phyloP scores from a whole-genome alignment of 2,113 vertebrate species.

The Nicator chloris region DNA sequence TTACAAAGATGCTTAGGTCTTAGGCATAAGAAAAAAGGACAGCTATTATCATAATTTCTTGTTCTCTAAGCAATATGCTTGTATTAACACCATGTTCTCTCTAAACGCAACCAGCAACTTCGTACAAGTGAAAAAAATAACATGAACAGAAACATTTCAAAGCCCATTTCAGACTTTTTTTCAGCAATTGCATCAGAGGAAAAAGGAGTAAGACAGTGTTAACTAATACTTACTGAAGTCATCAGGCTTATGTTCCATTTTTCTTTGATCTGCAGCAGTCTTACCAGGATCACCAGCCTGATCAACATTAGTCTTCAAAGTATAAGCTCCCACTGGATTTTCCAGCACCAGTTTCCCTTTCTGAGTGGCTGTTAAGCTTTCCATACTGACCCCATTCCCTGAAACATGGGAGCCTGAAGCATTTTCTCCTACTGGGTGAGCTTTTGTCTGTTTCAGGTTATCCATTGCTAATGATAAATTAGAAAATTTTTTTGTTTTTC shows the following conservation, averaged over 20 bases:
- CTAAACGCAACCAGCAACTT: neutral
- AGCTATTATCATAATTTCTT: neutral
- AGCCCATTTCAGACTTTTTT: neutral
- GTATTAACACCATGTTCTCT: neutral
- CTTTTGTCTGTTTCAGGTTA: constrained; percentile 61
- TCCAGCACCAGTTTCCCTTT: constrained; percentile 50
- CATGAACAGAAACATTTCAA: neutral
- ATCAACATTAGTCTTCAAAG: constrained; percentile 42
- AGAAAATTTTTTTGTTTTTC: constrained; percentile 75
- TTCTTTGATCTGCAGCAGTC: constrained; percentile 64
- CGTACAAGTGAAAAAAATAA: neutral
- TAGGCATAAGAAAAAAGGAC: neutral
- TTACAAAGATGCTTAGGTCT: constrained; percentile 11
- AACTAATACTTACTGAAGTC: constrained; percentile 75
- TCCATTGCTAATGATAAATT: constrained; percentile 28
- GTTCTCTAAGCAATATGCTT: neutral
- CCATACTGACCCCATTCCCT: constrained; percentile 40
- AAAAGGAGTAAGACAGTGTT: neutral
- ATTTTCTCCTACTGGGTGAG: constrained; percentile 54
- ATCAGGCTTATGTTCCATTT: constrained; percentile 57
- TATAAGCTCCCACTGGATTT: constrained; percentile 36
- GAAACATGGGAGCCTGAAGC: constrained; percentile 47
- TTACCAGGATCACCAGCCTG: constrained; percentile 63
- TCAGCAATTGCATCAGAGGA: neutral
- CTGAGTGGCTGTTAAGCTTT: constrained; percentile 27